Evolutionary conservation across 2,888 invertebrate species (phyloP).

Genomic region (Thymelicus acteon): DNA sequence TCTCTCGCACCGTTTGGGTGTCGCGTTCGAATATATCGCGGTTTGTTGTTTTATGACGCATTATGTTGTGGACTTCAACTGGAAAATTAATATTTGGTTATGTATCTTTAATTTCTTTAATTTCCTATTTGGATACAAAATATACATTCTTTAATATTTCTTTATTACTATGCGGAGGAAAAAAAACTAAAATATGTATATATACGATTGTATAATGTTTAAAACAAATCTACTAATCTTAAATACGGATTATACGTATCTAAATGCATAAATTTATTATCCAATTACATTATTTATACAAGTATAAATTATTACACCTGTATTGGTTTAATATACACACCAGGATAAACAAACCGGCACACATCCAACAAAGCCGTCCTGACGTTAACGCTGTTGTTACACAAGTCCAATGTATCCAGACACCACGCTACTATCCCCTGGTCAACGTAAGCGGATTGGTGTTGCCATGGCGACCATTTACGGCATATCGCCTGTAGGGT

Average conservation of each 20-base stretch:
- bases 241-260: too few species aligned
- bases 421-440: constrained; percentile 70
- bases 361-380: constrained; percentile 65
- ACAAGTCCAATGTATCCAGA: constrained; percentile 66
- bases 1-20: constrained; percentile 60
- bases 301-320: not conserved
- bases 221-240: too few species aligned
- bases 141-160: too few species aligned
- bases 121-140: too few species aligned
- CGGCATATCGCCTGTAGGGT: constrained; percentile 87
- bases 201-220: too few species aligned
- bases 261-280: too few species aligned
- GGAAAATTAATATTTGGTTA: constrained; percentile 41
- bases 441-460: constrained; percentile 86
- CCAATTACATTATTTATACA: too few species aligned
- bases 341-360: constrained; percentile 73
- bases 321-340: constrained; percentile 46
- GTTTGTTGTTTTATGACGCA: constrained; percentile 67
- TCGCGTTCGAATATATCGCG: constrained; percentile 74
- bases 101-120: too few species aligned
- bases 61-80: constrained; percentile 79
- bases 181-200: too few species aligned
- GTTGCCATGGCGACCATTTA: constrained; percentile 87
- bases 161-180: too few species aligned
- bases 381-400: constrained; percentile 62